Percentiles rank a stretch among this genome's conserved stretches.
Evolutionary conservation across 2,797 vertebrate genomes (phyloP).

Genomic region (Acrossocheilus wenchowensis): DNA sequence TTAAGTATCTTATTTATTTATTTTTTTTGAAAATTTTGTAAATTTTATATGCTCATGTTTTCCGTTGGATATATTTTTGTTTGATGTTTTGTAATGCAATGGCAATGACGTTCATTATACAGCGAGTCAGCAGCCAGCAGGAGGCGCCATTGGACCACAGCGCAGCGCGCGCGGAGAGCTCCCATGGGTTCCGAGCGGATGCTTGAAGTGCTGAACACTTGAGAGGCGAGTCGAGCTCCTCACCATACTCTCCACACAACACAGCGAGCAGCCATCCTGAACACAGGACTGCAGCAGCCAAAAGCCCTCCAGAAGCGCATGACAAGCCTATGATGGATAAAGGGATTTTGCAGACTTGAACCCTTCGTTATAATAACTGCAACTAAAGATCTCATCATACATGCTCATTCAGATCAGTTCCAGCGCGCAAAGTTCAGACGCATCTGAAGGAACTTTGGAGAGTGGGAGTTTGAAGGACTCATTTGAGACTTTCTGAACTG

Average conservation of each 20-base stretch:
- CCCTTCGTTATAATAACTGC: conserved; percentile 10
- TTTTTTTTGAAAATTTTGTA: not conserved
- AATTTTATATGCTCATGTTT: not conserved
- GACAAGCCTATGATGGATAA: conserved; percentile 40
- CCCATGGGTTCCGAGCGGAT: conserved; percentile 40
- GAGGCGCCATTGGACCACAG: conserved; percentile 39
- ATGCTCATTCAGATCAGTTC: conserved; percentile 31
- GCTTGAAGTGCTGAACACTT: conserved; percentile 54
- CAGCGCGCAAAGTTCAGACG: conserved; percentile 42
- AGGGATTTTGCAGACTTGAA: conserved; percentile 37
- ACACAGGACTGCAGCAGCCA: conserved; percentile 39
- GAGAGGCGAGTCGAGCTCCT: conserved; percentile 54
- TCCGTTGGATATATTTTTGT: not conserved
- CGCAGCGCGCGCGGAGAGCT: not conserved
- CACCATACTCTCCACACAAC: conserved; percentile 48
- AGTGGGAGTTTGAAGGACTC: conserved; percentile 47
- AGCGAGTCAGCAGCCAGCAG: not conserved
- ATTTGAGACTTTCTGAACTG: conserved; percentile 38
- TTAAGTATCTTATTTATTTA: too few species aligned
- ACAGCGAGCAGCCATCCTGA: conserved; percentile 45
- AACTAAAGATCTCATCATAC: conserved; percentile 40
- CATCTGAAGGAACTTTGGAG: conserved; percentile 49
- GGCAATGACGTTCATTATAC: not conserved
- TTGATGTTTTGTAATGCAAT: not conserved
- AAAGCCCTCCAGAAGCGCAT: conserved; percentile 3